Base-by-base conservation (phyloP, 2,113 vertebrate genomes). In the Cyprinodon brontotheroides region DNA sequence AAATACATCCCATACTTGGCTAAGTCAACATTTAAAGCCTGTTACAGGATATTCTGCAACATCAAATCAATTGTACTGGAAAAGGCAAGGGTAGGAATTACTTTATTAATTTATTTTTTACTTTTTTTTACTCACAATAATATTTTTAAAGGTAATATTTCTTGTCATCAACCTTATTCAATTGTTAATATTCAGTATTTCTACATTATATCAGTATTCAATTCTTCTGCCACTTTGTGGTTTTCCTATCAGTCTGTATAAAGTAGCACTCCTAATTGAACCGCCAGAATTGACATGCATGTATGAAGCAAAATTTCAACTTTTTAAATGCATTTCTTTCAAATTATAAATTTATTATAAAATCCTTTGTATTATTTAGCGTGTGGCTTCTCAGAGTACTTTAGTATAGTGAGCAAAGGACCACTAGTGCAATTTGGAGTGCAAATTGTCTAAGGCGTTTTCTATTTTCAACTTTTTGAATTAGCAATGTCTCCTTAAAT, bases 1-100 rank as follows among this genome's bases (percentile, higher is more conserved):
- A 48, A 37, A 70, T 37, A 17, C 20, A 47, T 1, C 15, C 10
- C 7, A 22, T 11, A 37, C 38, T 68, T 59, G 93, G 94, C 95
- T 13, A 38, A 36, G 5, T 15, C 15, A 3, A 37, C 15, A 17
- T 38, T 61, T 3, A 13, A 7, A 36, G 36, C 12, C 29, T 36
- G 29, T 15, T 61, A 14, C 29, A 37, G 60, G 60, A 61, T 4
- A 37, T 61, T 15, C 4, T 17, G 10, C 14, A 62, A 8, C 7
- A 36, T 38, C 36, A 38, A 62, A 62, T 10, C 14, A 17, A 3
- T 15, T 3, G 14, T 14, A 39, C 4, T 15, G 29, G 36, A 37
- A 61, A 61, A 4, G 13, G 50, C 50, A 0, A 57, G 3, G n/a
- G 20, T 57, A 57, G 8, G 7, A 50, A 50, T 11, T 50, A 14